These are phyloP conservation scores for Junonia oenone DNA, from an alignment of 2,888 invertebrate genomes.

Conservation along the genomic window DNA sequence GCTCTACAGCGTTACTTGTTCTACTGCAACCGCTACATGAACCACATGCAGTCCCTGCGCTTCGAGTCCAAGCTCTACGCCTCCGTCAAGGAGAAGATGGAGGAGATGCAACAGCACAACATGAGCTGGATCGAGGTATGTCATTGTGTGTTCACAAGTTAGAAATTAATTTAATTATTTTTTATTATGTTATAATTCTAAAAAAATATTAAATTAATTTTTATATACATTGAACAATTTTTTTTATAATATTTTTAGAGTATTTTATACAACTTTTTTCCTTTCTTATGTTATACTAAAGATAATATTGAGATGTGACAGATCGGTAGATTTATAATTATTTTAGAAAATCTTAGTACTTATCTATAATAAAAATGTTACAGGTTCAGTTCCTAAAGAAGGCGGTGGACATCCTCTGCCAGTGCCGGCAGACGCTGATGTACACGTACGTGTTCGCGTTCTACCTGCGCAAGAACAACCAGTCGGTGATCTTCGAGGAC, in stretches of 20 bases:
- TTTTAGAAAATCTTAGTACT: no score
- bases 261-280: no score
- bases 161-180: no score
- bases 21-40: constrained; percentile 99
- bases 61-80: constrained; percentile 98
- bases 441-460: constrained; percentile 99
- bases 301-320: no score
- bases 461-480: constrained; percentile 98
- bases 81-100: constrained; percentile 98
- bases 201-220: no score
- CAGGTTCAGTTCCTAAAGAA: constrained; percentile 98
- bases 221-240: no score
- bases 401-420: constrained; percentile 97
- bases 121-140: constrained; percentile 99
- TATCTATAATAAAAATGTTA: no score
- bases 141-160: neutral
- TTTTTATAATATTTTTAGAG: no score
- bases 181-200: no score
- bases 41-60: constrained; percentile 98
- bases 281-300: no score
- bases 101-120: constrained; percentile 99
- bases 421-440: constrained; percentile 98
- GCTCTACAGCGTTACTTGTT: constrained; percentile 97
- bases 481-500: constrained; percentile 98
- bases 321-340: no score